Percentiles rank a stretch among this genome's conserved stretches.
Evolutionary conservation across 2,113 vertebrate genomes (phyloP).

Genomic region (Hirundichthys speculiger): DNA sequence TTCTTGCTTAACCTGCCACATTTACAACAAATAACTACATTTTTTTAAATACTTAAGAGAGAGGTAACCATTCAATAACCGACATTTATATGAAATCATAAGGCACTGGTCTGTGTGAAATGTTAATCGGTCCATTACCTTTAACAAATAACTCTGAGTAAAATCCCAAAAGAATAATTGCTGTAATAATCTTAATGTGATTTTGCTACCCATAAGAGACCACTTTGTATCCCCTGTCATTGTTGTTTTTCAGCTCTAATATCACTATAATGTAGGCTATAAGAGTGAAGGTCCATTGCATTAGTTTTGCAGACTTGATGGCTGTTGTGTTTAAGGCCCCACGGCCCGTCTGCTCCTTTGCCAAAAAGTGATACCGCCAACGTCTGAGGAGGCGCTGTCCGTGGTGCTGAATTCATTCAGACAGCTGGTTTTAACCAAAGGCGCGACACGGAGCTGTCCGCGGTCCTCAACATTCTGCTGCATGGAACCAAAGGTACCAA

Average conservation of each 20-base stretch:
- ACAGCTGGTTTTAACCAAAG: slow-evolving; percentile 22
- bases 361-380: slow-evolving; percentile 34
- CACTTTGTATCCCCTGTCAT: not conserved
- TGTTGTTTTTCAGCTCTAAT: not conserved
- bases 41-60: too few species aligned
- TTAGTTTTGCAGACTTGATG: slow-evolving; percentile 1
- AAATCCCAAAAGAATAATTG: not conserved
- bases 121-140: too few species aligned
- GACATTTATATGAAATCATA: too few species aligned
- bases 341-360: slow-evolving; percentile 13
- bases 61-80: too few species aligned
- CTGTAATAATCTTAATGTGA: not conserved
- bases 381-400: slow-evolving; percentile 43
- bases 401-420: slow-evolving; percentile 46
- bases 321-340: not conserved
- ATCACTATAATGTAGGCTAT: not conserved
- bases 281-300: not conserved
- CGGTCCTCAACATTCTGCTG: slow-evolving; percentile 35
- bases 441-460: slow-evolving; percentile 34
- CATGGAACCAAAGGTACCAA: slow-evolving; percentile 5
- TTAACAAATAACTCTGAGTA: not conserved
- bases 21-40: too few species aligned
- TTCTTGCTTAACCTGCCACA: too few species aligned
- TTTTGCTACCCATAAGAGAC: not conserved
- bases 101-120: too few species aligned